These are phyloP conservation scores for Gymnodraco acuticeps DNA, from an alignment of 2,797 vertebrate genomes.

Conservation along the genomic window DNA sequence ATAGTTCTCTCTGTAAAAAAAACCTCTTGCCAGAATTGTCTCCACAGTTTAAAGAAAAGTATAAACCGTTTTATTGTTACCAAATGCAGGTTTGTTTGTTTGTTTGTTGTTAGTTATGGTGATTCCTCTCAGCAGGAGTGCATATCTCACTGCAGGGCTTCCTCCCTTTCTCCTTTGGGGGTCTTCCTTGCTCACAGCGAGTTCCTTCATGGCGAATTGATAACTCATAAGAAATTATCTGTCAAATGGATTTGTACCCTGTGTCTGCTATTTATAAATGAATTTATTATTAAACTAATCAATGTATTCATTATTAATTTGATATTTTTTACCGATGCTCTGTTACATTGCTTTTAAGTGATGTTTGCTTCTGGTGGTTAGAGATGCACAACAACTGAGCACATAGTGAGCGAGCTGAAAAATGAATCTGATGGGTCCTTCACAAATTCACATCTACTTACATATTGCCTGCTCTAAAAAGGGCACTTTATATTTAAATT, in stretches of 20 bases:
- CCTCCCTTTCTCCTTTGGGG: constrained; percentile 43
- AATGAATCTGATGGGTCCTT: background rate
- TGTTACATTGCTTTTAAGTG: constrained; percentile 3
- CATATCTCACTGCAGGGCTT: constrained; percentile 39
- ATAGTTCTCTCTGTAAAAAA: background rate
- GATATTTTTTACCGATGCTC: constrained; percentile 19
- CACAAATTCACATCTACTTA: background rate
- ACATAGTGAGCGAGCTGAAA: background rate
- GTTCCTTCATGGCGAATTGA: constrained; percentile 47
- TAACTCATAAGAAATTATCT: constrained; percentile 39
- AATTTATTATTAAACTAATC: constrained; percentile 35
- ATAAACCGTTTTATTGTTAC: background rate
- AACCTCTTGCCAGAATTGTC: background rate
- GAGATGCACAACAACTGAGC: constrained; percentile 1
- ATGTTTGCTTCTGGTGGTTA: constrained; percentile 2
- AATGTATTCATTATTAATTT: constrained; percentile 39
- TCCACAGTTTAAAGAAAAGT: background rate
- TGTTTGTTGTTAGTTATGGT: background rate
- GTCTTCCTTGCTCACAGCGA: constrained; percentile 56
- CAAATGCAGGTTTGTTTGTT: background rate
- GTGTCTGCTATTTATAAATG: constrained; percentile 48
- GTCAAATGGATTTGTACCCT: constrained; percentile 32
- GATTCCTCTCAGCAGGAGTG: constrained; percentile 14
- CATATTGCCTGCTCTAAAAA: background rate
- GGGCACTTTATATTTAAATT: background rate